Conservation (phyloP, 2,113 vertebrate genomes). For the Chloropsis hardwickii region DNA sequence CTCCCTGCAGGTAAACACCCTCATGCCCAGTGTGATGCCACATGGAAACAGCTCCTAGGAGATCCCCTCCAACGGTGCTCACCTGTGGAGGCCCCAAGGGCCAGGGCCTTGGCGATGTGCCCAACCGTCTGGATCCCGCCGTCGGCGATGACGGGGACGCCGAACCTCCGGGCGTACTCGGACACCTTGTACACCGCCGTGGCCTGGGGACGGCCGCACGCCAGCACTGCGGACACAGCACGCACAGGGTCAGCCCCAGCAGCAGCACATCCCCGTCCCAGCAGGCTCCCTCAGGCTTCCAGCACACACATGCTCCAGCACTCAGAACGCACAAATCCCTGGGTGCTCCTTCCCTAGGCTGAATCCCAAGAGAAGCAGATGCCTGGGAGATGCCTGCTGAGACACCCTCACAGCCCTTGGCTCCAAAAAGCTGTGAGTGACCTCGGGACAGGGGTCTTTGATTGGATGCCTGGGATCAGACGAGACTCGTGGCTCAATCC, state of each 20-base stretch:
- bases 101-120: conserved; percentile 92
- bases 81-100: conserved; percentile 95
- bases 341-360: neutral
- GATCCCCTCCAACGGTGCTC: neutral
- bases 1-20: rapidly evolving
- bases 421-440: neutral
- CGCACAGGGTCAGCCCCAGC: neutral
- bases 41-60: neutral
- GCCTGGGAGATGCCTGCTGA: neutral
- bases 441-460: neutral
- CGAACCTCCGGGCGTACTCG: conserved; percentile 91
- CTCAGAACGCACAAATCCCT: conserved; percentile 1
- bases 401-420: neutral
- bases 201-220: conserved; percentile 93
- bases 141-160: conserved; percentile 92
- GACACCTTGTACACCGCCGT: conserved; percentile 97
- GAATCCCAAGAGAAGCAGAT: neutral
- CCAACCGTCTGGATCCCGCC: conserved; percentile 96
- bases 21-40: rapidly evolving
- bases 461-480: neutral
- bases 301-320: conserved; percentile 47
- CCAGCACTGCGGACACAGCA: conserved; percentile 81
- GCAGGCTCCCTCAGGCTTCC: conserved; percentile 11
- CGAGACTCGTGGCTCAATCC: rapidly evolving
- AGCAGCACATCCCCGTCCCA: neutral